Evolutionary conservation across 2,888 invertebrate species (phyloP), one percentile per base, ranked within the genome.

Genomic region (Caenorhabditis parvicauda): DNA sequence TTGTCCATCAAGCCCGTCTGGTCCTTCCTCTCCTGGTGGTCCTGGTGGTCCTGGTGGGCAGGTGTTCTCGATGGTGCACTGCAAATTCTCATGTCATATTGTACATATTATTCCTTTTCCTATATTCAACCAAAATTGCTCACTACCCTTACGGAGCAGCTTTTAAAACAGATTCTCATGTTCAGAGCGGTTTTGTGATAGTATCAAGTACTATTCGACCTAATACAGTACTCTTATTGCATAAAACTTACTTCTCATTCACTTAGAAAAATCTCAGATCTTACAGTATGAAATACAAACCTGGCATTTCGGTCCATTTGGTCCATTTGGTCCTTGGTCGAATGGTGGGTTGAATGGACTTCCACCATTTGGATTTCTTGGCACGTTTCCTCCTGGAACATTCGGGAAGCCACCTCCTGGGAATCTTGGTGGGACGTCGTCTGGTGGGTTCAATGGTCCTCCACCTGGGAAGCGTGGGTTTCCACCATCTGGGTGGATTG

Each of bases 21-120:
- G 66, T 55, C 68, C 68, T 19, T 49, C 37, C 27, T 64, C 61
- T 66, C 70, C 70, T 32, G 51, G 52, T 9, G 49, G 52, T 64
- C 76, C 76, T 41, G 65, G 57, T 29, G 74, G 69, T 47, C 75
- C 76, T 24, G 74, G 63, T 46, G 76, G 73, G 63, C 76, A 76
- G 27, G 55, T 64, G 61, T 74, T 74, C 60, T 73, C 72, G 25
- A 60, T 54, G 35, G 64, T 66, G 52, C 72, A 72, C 54, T 67
- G 54, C n/a, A n/a, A n/a, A n/a, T n/a, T n/a, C n/a, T n/a, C n/a
- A n/a, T n/a, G 35, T 42, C 54, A 41, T n/a, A n/a, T n/a, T n/a
- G n/a, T n/a, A n/a, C n/a, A n/a, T n/a, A n/a, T n/a, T n/a, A n/a
- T 29, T 19, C 29, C 14, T 14, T 14, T 7, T 37, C 22, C n/a